Evolutionary conservation across 2,888 invertebrate species (phyloP).

Genomic region (Nephrotoma appendiculata): DNA sequence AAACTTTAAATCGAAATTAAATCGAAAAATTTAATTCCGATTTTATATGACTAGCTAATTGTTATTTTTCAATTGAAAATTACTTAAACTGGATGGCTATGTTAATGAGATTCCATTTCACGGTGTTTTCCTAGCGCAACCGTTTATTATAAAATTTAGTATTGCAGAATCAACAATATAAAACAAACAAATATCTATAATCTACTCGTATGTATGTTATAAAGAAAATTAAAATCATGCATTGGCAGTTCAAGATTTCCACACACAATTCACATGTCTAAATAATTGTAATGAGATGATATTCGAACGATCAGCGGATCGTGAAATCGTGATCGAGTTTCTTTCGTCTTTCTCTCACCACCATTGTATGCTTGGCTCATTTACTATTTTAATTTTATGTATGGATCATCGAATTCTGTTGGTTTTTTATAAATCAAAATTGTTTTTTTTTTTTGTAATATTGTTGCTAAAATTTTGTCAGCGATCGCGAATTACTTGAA

Average conservation of each 20-base stretch:
- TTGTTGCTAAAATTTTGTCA: not conserved
- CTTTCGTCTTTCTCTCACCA: not conserved
- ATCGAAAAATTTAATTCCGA: too few relatives aligned
- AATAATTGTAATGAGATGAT: not conserved
- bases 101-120: too few relatives aligned
- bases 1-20: too few relatives aligned
- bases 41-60: too few relatives aligned
- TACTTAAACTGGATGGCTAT: too few relatives aligned
- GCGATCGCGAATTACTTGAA: slow-evolving; percentile 1
- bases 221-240: too few relatives aligned
- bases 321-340: not conserved
- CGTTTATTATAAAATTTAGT: too few relatives aligned
- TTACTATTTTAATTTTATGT: not conserved
- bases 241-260: not conserved
- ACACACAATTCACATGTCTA: not conserved
- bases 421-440: not conserved
- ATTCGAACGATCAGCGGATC: not conserved
- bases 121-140: too few relatives aligned
- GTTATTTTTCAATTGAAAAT: too few relatives aligned
- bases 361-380: not conserved
- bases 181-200: too few relatives aligned
- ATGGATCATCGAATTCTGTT: not conserved
- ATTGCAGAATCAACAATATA: too few relatives aligned
- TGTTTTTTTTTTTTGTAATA: not conserved
- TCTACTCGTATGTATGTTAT: too few relatives aligned